Evolutionary conservation across 2,797 vertebrate genomes (phyloP).

Genomic region (Chaetophractus vellerosus): DNA sequence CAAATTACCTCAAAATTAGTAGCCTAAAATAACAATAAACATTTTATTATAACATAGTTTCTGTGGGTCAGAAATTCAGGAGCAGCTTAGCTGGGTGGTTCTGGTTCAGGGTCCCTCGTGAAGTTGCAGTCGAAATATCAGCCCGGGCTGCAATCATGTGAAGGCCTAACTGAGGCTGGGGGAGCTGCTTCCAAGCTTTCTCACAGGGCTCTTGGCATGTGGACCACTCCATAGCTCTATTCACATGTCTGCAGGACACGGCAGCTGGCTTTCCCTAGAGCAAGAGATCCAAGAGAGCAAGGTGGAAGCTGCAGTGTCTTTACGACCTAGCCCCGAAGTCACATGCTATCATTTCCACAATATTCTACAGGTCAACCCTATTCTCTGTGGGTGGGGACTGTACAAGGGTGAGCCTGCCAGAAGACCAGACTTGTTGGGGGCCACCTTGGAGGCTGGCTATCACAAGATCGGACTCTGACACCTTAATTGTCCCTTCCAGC

Average conservation of each 20-base stretch:
- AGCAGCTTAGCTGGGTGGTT: not conserved
- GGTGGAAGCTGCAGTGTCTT: not conserved
- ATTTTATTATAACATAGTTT: not conserved
- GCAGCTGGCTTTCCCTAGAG: not conserved
- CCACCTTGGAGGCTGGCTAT: not conserved
- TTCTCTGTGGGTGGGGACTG: not conserved
- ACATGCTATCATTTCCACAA: not conserved
- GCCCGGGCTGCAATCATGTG: not conserved
- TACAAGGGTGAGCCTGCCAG: not conserved
- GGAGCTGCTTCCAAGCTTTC: not conserved
- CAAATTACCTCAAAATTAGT: not conserved
- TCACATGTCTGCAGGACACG: not conserved
- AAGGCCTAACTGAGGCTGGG: not conserved
- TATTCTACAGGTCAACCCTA: not conserved
- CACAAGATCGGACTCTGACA: not conserved
- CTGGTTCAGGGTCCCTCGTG: not conserved
- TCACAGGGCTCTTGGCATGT: not conserved
- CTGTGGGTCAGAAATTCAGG: conserved; percentile 13
- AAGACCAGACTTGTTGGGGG: not conserved
- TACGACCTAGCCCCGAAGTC: not conserved
- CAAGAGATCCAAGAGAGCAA: not conserved
- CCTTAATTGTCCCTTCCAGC: not conserved
- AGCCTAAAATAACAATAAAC: not conserved
- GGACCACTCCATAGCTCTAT: not conserved
- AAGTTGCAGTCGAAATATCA: not conserved